Conservation (phyloP, 2,888 invertebrate species). For the Troglohyphantes excavatus region DNA sequence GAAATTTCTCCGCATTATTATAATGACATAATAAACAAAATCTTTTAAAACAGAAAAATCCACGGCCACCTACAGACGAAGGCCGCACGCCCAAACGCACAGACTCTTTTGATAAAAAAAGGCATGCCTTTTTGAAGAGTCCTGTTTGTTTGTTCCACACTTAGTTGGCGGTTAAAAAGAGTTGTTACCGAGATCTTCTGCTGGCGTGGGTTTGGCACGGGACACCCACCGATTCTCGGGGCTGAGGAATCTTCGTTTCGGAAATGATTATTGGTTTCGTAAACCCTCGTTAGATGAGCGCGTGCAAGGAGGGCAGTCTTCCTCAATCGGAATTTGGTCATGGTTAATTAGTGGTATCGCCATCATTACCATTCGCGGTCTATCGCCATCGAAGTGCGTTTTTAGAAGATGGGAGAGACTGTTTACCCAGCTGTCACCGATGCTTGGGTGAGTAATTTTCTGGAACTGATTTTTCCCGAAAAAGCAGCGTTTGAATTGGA, state of each 20-base stretch:
- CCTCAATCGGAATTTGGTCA: conserved; percentile 30
- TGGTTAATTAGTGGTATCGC: conserved; percentile 40
- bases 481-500: too few species aligned
- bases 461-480: not conserved
- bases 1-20: conserved; percentile 16
- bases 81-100: conserved; percentile 53
- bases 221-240: conserved; percentile 49
- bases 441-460: conserved; percentile 57
- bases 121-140: not conserved
- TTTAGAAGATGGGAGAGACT: conserved; percentile 50
- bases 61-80: conserved; percentile 48
- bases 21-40: conserved; percentile 57
- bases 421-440: conserved; percentile 66
- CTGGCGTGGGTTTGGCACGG: conserved; percentile 64
- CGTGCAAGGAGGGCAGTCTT: conserved; percentile 9
- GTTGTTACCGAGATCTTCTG: conserved; percentile 48
- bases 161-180: conserved; percentile 48
- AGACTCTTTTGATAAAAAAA: conserved; percentile 30
- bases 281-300: conserved; percentile 32
- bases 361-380: not conserved
- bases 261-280: conserved; percentile 42
- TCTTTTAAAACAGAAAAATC: conserved; percentile 46
- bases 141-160: conserved; percentile 21
- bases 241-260: conserved; percentile 11
- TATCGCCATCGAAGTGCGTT: not conserved